These are phyloP conservation scores for Gallinago stenura DNA, from an alignment of 2,797 vertebrate genomes.

Conservation along the genomic window DNA sequence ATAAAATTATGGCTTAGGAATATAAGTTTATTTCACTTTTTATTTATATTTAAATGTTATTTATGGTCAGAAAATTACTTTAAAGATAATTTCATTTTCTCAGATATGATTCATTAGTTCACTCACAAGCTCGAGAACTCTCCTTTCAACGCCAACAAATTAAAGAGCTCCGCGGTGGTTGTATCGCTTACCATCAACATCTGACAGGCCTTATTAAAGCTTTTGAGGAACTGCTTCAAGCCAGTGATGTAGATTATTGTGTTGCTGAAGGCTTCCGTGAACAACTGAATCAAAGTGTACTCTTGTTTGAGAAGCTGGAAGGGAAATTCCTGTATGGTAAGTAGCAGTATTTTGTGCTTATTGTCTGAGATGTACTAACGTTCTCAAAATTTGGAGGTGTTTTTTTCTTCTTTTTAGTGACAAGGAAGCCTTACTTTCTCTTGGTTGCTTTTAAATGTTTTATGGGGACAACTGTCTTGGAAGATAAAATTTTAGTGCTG, in stretches of 20 bases:
- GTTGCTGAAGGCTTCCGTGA: constrained; percentile 85
- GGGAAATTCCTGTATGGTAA: constrained; percentile 84
- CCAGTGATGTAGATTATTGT: constrained; percentile 81
- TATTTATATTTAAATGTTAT: constrained; percentile 3
- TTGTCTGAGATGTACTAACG: accelerated
- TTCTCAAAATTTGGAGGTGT: accelerated
- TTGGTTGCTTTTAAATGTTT: background rate
- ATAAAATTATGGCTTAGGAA: background rate
- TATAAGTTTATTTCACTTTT: constrained; percentile 17
- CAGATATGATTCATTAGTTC: constrained; percentile 89
- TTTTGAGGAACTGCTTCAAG: constrained; percentile 89
- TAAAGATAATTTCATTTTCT: constrained; percentile 53
- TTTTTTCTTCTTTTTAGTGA: background rate
- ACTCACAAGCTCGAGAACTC: constrained; percentile 89
- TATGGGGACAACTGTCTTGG: background rate
- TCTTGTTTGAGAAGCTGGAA: constrained; percentile 87
- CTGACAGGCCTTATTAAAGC: constrained; percentile 83
- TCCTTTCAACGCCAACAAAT: constrained; percentile 90
- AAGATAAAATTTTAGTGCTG: background rate
- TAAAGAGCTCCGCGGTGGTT: constrained; percentile 85
- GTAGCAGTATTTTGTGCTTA: background rate
- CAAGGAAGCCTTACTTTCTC: background rate
- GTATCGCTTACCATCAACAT: constrained; percentile 84
- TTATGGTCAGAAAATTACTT: constrained; percentile 59
- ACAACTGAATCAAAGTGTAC: constrained; percentile 88